Evolutionary conservation across 2,888 invertebrate species (phyloP), one percentile per base, ranked within the genome.

Genomic region (Lapara coniferarum): DNA sequence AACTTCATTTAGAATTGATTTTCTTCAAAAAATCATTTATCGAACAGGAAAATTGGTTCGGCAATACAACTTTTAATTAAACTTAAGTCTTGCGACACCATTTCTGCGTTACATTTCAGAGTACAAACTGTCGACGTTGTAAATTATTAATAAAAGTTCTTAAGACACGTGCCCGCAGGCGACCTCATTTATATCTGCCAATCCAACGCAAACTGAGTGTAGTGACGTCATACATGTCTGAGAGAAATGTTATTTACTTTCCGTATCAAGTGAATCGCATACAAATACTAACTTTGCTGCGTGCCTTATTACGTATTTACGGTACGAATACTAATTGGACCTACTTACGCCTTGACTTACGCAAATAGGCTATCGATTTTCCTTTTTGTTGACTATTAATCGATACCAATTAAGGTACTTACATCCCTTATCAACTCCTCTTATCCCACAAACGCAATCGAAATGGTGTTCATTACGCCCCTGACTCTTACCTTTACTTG

Each of bases 391-490:
- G n/a, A n/a, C n/a, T 25, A 25, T 25, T 25, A 25, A 25, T 1
- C 25, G 25, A 2, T 25, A 25, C 25, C 25, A 25, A 25, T 1
- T n/a, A n/a, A n/a, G n/a, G n/a, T n/a, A n/a, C n/a, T n/a, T 25
- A 2, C 25, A 1, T 25, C 25, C 25, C 25, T 37, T 37, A n/a
- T 44, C 44, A n/a, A 30, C 14, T 13, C 57, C 12, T 6, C 25
- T 25, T 2, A 25, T 2, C 25, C 25, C 25, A 58, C 30, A n/a
- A n/a, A 46, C 46, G 5, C 51, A 53, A 59, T 37, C 44, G 37
- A 59, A 68, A 59, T 68, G 68, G 59, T 68, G 59, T 68, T 68
- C 59, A 68, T 68, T 68, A 68, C 68, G 52, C 37, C 68, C 59
- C 59, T 63, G 46, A 46, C 46, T 12, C 12, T 46, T 16, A 44